Evolutionary conservation across 2,888 invertebrate genomes (phyloP).

Genomic region (Eulithis testata): DNA sequence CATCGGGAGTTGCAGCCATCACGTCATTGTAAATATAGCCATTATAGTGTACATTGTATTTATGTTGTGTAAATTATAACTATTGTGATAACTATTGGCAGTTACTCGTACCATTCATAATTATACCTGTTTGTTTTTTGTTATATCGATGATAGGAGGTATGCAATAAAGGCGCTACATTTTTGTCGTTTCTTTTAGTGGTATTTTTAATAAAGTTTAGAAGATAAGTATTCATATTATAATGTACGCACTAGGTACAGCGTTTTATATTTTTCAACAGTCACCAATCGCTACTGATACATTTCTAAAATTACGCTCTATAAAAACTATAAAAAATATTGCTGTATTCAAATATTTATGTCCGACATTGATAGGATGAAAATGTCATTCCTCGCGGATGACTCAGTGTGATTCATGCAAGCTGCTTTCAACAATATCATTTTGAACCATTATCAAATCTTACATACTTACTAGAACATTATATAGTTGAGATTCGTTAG

Average conservation of each 20-base stretch:
- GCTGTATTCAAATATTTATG: conserved; percentile 39
- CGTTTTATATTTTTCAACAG: conserved; percentile 8
- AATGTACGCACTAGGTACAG: neutral
- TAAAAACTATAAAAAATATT: conserved; percentile 33
- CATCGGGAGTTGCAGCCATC: conserved; percentile 47
- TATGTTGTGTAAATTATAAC: conserved; percentile 74
- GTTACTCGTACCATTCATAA: conserved; percentile 51
- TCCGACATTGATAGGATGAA: conserved; percentile 35
- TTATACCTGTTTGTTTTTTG: conserved; percentile 49
- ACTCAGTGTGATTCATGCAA: conserved; percentile 41
- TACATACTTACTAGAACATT: conserved; percentile 12
- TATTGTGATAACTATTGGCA: conserved; percentile 73
- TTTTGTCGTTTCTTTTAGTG: conserved; percentile 65
- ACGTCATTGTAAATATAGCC: conserved; percentile 54
- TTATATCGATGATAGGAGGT: conserved; percentile 53
- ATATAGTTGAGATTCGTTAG: conserved; percentile 3
- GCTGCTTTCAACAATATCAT: conserved; percentile 25
- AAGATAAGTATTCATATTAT: too few relatives aligned
- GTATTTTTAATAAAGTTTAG: conserved; percentile 8
- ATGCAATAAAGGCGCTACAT: conserved; percentile 72
- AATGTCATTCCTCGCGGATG: conserved; percentile 37
- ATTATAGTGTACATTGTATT: conserved; percentile 59
- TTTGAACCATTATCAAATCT: conserved; percentile 30
- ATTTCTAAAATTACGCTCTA: conserved; percentile 24
- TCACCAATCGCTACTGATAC: conserved; percentile 16